phyloP scores from a whole-genome alignment of 2,113 vertebrate genomes.

The Gymnorhina tibicen region DNA sequence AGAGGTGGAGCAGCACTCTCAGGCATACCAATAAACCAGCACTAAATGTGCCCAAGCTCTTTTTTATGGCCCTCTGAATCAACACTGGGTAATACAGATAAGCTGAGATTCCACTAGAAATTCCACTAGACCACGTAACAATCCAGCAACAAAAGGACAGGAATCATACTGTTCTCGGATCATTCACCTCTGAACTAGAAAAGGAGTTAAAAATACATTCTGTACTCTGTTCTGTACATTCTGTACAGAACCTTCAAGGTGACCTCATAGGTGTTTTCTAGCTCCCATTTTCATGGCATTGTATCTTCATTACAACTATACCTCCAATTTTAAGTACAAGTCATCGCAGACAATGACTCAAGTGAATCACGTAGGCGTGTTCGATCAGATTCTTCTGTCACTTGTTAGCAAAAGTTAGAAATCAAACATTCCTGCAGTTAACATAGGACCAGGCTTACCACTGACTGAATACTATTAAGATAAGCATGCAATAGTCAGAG shows the following conservation, averaged over 20 bases:
- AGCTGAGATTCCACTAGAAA: neutral
- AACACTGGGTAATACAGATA: neutral
- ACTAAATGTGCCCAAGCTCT: neutral
- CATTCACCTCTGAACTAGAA: neutral
- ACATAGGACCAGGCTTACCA: neutral
- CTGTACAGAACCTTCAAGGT: neutral
- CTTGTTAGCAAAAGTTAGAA: neutral
- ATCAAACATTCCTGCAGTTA: neutral
- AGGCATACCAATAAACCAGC: neutral
- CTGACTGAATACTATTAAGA: neutral
- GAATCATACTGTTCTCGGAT: neutral
- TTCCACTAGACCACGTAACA: neutral
- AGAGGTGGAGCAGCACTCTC: neutral
- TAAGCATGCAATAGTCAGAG: neutral
- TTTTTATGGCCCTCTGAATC: constrained; percentile 3
- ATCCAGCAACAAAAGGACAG: neutral
- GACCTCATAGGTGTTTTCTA: neutral
- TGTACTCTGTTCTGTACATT: neutral
- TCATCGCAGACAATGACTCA: neutral
- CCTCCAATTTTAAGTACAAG: neutral
- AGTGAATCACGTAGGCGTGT: neutral
- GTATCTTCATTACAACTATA: neutral
- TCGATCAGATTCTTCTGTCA: neutral
- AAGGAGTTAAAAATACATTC: neutral
- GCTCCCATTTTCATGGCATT: neutral